phyloP scores from a whole-genome alignment of 2,888 invertebrate genomes.

The Auanema freiburgensis region DNA sequence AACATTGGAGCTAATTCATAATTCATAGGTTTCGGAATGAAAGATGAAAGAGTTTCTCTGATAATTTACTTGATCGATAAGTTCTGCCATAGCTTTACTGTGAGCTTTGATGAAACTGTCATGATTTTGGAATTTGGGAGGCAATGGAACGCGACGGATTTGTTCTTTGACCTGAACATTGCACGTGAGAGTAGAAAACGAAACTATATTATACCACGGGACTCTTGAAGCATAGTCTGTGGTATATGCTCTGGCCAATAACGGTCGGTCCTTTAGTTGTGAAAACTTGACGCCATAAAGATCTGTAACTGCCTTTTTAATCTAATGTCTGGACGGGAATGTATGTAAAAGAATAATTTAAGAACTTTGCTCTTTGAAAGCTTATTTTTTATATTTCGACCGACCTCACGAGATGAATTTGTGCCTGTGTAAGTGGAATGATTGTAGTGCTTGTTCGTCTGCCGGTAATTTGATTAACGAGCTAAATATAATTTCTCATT shows the following conservation, averaged over 20 bases:
- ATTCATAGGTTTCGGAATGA: not conserved
- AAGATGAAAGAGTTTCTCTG: constrained; percentile 1
- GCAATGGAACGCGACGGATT: constrained; percentile 53
- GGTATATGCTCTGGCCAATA: constrained; percentile 59
- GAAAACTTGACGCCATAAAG: constrained; percentile 45
- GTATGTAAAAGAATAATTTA: too few relatives aligned
- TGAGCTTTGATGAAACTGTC: constrained; percentile 60
- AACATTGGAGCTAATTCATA: too few relatives aligned
- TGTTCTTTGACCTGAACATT: constrained; percentile 55
- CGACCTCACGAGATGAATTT: constrained; percentile 59
- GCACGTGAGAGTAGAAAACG: not conserved
- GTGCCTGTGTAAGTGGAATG: constrained; percentile 60
- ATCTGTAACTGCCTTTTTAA: constrained; percentile 9
- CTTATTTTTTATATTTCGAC: too few relatives aligned
- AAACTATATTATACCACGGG: constrained; percentile 34
- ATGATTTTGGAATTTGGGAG: constrained; percentile 54
- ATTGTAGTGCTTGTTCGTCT: constrained; percentile 54
- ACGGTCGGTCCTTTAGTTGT: constrained; percentile 61
- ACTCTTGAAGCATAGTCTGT: constrained; percentile 62
- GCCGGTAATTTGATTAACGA: not conserved
- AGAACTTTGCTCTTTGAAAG: too few relatives aligned
- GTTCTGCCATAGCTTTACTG: constrained; percentile 56
- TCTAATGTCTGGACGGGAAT: too few relatives aligned
- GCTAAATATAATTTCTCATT: constrained; percentile 44
- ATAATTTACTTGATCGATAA: constrained; percentile 55